Conservation (phyloP, 2,888 invertebrate species). For the Sinodicranocentrus sp. region DNA sequence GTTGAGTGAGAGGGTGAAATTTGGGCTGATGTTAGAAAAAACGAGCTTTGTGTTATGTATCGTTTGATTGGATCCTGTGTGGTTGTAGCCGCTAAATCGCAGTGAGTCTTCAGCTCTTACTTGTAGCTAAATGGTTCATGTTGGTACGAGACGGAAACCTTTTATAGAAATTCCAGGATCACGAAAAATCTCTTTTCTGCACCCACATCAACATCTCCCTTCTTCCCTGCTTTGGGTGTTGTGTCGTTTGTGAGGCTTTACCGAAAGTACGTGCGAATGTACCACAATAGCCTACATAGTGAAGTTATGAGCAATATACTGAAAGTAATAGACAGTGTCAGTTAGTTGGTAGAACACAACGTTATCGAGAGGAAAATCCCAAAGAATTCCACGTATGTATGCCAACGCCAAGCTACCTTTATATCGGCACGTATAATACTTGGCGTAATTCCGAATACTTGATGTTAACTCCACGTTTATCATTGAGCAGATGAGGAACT, state of each 20-base stretch:
- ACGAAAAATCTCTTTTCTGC: neutral
- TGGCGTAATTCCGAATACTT: no score
- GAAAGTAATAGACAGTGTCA: no score
- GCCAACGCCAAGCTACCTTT: no score
- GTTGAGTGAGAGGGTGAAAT: constrained; percentile 7
- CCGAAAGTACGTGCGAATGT: neutral
- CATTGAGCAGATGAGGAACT: no score
- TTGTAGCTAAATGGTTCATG: constrained; percentile 47
- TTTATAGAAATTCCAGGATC: constrained; percentile 42
- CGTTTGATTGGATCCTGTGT: neutral
- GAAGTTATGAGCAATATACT: no score
- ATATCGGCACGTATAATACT: no score
- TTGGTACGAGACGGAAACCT: constrained; percentile 12
- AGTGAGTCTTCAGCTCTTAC: constrained; percentile 27
- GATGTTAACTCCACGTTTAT: no score
- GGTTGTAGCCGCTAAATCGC: neutral
- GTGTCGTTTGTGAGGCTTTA: constrained; percentile 1
- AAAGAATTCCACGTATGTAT: no score
- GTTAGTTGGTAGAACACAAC: no score
- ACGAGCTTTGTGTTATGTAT: neutral
- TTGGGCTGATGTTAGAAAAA: neutral
- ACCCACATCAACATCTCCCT: neutral
- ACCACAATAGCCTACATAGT: no score
- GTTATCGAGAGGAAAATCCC: no score
- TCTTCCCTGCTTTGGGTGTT: neutral